A percentile compares a stretch with the other conserved stretches of the same genome.
These are phyloP conservation scores for Parnassius orleans DNA, from an alignment of 2,888 invertebrate species.

Conservation along the genomic window DNA sequence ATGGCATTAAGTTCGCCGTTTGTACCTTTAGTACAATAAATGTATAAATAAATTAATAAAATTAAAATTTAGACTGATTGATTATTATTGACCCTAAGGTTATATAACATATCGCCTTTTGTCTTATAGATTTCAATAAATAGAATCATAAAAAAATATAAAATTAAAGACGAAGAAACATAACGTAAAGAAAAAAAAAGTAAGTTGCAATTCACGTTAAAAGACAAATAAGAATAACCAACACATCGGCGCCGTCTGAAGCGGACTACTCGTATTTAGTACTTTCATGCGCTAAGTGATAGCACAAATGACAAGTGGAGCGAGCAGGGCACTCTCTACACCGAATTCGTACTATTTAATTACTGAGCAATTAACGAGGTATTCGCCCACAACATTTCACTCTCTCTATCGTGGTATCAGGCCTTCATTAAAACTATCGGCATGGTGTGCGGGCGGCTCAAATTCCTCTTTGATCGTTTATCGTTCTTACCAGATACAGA, in stretches of 20 bases:
- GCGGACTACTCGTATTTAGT: constrained; percentile 48
- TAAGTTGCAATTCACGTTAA: neutral
- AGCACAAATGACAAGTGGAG: constrained; percentile 78
- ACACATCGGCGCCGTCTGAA: constrained; percentile 43
- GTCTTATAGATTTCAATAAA: neutral
- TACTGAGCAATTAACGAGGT: constrained; percentile 65
- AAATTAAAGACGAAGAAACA: neutral
- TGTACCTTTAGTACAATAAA: too few species aligned
- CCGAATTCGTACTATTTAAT: constrained; percentile 71
- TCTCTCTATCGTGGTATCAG: constrained; percentile 47
- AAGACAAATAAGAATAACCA: neutral
- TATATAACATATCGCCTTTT: too few species aligned
- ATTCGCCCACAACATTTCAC: constrained; percentile 57
- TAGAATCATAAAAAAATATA: neutral
- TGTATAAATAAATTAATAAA: too few species aligned
- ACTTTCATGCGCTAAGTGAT: constrained; percentile 72
- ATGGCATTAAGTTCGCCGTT: too few species aligned
- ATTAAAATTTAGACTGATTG: too few species aligned
- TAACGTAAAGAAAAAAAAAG: neutral
- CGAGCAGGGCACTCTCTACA: constrained; percentile 75
- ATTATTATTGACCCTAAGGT: too few species aligned
- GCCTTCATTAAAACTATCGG: neutral
- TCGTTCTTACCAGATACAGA: neutral
- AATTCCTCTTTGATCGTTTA: neutral
- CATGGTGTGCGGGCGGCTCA: neutral